Evolutionary conservation across 2,888 invertebrate genomes (phyloP), one percentile per base, ranked within the genome.

Genomic region (Nomada goodeniana): DNA sequence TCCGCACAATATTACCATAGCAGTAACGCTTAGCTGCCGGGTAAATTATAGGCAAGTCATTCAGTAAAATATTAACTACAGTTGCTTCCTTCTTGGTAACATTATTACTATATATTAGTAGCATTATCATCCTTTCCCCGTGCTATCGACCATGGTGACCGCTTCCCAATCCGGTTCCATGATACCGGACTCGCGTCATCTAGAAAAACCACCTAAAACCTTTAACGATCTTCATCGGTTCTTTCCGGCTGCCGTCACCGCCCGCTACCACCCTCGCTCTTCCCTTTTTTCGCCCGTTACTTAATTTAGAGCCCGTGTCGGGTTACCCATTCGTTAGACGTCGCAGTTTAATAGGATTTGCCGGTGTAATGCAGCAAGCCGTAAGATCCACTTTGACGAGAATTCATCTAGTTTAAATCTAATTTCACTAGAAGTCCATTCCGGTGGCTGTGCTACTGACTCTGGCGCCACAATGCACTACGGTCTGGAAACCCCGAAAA

Each of bases 341-440:
- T 65, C 63, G 69, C 64, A 69, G 71, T 83, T 83, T 75, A 83
- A 83, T 83, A 75, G 65, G 75, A 83, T 80, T 79, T 76, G 64
- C 68, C 72, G 44, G 53, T 59, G 69, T 69, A 69, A 82, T 29
- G 67, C 73, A 67, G 60, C 69, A 44, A 77, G 18, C 74, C 53
- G 52, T 69, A 65, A 57, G 67, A 75, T 71, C 63, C 83, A 64
- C 71, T 82, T 83, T 69, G 76, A 81, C n/a, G 79, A 29, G 60
- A 75, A 63, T 76, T 67, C 75, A 80, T 82, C 87, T 75, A 70
- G 68, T 87, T 73, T 65, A 72, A 78, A 77, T 79, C 76, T 76
- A 82, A 87, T 82, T 75, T 61, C 53, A 10, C 44, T 55, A 44
- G 47, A 53, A 61, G 53, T 64, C 29, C 50, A 52, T 64, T 59